Conservation (phyloP, 2,113 vertebrate species). For the Mungos mungo region DNA sequence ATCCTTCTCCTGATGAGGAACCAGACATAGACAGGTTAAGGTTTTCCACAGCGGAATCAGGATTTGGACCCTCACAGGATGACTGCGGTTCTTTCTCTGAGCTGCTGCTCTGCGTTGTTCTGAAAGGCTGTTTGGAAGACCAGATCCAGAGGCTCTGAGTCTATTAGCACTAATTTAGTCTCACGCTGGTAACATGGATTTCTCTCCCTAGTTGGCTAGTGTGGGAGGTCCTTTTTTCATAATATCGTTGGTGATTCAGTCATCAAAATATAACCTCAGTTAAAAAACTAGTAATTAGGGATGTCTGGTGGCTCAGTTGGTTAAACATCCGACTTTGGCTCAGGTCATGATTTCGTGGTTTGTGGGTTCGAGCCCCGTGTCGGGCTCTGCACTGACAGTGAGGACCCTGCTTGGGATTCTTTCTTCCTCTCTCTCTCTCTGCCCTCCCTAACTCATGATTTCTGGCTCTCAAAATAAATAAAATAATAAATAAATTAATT, state of each 20-base stretch:
- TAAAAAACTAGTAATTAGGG: not conserved
- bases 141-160: not conserved
- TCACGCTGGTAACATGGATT: not conserved
- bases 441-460: too few species aligned
- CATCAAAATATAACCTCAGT: not conserved
- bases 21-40: not conserved
- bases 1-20: not conserved
- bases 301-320: too few species aligned
- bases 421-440: too few species aligned
- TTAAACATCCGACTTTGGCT: too few species aligned
- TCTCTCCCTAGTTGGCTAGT: not conserved
- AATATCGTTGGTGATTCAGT: not conserved
- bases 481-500: too few species aligned
- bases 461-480: too few species aligned
- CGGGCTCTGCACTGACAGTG: too few species aligned
- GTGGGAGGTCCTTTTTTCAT: not conserved
- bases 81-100: not conserved
- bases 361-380: too few species aligned
- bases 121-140: not conserved
- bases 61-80: not conserved
- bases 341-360: too few species aligned
- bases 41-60: not conserved
- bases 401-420: too few species aligned
- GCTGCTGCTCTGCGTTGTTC: not conserved
- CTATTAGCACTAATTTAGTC: not conserved